Conservation (phyloP, 2,113 vertebrate species). For the Anolis carolinensis region DNA sequence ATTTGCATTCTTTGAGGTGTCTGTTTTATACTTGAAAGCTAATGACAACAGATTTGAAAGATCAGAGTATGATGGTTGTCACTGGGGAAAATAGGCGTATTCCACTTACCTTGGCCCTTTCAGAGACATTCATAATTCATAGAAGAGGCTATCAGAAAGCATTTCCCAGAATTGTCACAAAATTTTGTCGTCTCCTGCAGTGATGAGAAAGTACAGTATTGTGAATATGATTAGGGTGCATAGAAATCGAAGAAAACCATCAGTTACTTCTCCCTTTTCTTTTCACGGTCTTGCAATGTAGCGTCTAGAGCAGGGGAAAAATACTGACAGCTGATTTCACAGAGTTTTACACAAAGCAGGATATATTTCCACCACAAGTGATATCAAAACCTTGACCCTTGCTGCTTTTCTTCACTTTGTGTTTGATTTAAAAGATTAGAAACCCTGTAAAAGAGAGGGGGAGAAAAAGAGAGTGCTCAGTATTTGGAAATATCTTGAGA, state of each 20-base stretch:
- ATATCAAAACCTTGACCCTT: slow-evolving; percentile 71
- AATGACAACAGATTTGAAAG: slow-evolving; percentile 31
- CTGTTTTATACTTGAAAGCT: slow-evolving; percentile 29
- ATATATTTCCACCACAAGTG: slow-evolving; percentile 52
- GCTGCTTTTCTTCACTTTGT: slow-evolving; percentile 59
- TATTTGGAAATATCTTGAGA: slow-evolving; percentile 60
- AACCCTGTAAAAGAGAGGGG: slow-evolving; percentile 48
- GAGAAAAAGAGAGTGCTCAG: not conserved
- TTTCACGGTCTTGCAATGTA: slow-evolving; percentile 45
- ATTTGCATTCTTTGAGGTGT: slow-evolving; percentile 14
- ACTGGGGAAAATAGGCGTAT: slow-evolving; percentile 39
- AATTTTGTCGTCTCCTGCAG: slow-evolving; percentile 58
- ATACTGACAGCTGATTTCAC: slow-evolving; percentile 70
- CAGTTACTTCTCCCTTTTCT: slow-evolving; percentile 41
- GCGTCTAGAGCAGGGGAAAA: slow-evolving; percentile 46
- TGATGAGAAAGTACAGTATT: slow-evolving; percentile 52
- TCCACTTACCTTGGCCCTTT: slow-evolving; percentile 39
- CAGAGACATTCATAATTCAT: slow-evolving; percentile 62
- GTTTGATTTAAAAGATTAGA: slow-evolving; percentile 73
- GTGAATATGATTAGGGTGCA: slow-evolving; percentile 59
- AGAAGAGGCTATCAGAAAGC: slow-evolving; percentile 53
- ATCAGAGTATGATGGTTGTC: not conserved
- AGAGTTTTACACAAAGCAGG: slow-evolving; percentile 56
- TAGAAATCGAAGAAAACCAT: slow-evolving; percentile 64
- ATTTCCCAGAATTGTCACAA: slow-evolving; percentile 63